phyloP scores from a whole-genome alignment of 2,113 vertebrate species.

The Xenopus tropicalis region DNA sequence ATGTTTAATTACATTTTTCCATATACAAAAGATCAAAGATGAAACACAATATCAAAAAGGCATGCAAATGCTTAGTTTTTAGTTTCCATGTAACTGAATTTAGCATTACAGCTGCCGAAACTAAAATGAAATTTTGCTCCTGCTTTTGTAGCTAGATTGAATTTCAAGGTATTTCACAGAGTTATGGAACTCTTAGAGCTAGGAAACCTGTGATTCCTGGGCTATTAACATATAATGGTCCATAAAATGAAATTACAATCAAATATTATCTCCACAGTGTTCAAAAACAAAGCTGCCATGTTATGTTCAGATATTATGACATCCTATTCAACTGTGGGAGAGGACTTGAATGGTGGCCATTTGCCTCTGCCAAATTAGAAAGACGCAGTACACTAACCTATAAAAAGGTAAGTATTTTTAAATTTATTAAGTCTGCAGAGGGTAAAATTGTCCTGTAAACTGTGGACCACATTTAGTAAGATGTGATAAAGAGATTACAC shows the following conservation, averaged over 20 bases:
- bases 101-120: not conserved
- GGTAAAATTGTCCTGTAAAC: no score
- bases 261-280: not conserved
- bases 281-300: not conserved
- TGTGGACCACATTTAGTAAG: no score
- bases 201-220: not conserved
- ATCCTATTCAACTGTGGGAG: not conserved
- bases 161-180: not conserved
- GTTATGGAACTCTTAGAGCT: not conserved
- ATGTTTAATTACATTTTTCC: not conserved
- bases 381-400: no score
- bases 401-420: no score
- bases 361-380: no score
- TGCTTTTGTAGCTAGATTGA: not conserved
- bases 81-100: not conserved
- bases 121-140: not conserved
- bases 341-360: no score
- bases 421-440: no score
- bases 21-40: not conserved
- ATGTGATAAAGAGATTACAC: no score
- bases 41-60: not conserved
- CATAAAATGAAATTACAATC: not conserved
- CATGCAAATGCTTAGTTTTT: not conserved
- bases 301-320: not conserved
- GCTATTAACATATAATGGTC: conserved; percentile 1